Conservation (phyloP, 2,797 vertebrate genomes). For the Melanotaenia parkinsoni region DNA sequence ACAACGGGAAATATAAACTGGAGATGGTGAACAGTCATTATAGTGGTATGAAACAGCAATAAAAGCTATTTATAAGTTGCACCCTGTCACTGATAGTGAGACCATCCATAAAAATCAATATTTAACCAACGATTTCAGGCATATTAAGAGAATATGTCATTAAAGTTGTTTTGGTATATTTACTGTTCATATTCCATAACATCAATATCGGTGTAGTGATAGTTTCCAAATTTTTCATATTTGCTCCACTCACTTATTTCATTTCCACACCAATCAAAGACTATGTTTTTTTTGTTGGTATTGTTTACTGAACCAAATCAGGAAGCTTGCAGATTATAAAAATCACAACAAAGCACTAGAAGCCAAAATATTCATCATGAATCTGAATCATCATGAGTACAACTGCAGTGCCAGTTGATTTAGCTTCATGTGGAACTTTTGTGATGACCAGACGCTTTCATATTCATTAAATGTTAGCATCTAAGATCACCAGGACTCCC, state of each 20-base stretch:
- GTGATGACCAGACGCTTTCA: not conserved
- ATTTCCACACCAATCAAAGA: not conserved
- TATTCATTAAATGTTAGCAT: not conserved
- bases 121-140: not conserved
- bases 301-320: conserved; percentile 2
- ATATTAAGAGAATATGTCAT: not conserved
- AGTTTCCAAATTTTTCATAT: not conserved
- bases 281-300: not conserved
- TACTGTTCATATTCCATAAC: not conserved
- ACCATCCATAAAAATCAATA: conserved; percentile 11
- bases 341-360: conserved; percentile 6
- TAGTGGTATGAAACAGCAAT: conserved; percentile 22
- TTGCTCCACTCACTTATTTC: not conserved
- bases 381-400: not conserved
- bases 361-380: not conserved
- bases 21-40: conserved; percentile 27
- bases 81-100: conserved; percentile 1
- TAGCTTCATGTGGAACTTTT: not conserved
- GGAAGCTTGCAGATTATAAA: not conserved
- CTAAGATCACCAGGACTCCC: too few relatives aligned
- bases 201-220: too few relatives aligned
- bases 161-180: conserved; percentile 8
- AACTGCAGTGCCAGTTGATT: not conserved
- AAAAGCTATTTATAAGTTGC: conserved; percentile 12
- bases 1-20: conserved; percentile 35